Conservation (phyloP, 2,113 vertebrate genomes). For the Rhizomys pruinosus region DNA sequence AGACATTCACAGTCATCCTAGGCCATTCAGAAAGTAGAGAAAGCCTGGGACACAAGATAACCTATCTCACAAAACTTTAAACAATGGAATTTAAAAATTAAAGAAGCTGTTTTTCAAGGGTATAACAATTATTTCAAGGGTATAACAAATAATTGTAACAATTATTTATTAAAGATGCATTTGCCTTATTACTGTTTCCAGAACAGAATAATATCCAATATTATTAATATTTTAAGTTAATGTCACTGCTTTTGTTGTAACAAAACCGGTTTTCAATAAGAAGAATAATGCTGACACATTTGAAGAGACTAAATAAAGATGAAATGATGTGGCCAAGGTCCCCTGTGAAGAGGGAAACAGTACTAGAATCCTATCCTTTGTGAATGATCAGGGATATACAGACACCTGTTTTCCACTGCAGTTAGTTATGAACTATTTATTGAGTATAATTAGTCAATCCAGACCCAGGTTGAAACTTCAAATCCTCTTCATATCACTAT, state of each 20-base stretch:
- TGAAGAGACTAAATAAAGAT: neutral
- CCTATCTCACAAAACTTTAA: neutral
- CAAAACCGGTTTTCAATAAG: neutral
- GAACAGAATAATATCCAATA: too few species aligned
- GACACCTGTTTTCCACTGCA: neutral
- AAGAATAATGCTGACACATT: neutral
- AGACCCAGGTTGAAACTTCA: neutral
- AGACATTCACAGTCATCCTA: too few species aligned
- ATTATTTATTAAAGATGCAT: too few species aligned
- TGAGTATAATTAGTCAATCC: neutral
- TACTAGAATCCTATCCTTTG: neutral
- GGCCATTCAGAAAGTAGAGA: neutral
- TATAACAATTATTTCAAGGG: too few species aligned
- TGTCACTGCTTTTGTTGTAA: neutral
- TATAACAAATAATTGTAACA: too few species aligned
- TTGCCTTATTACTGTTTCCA: too few species aligned
- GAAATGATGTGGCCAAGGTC: neutral
- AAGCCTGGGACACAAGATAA: neutral
- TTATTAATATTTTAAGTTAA: too few species aligned
- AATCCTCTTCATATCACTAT: neutral
- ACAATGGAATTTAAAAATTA: neutral
- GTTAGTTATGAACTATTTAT: neutral
- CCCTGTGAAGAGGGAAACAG: neutral
- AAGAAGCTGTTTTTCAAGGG: neutral
- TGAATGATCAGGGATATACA: neutral